A percentile compares a stretch with the other conserved stretches of the same genome.
phyloP scores from a whole-genome alignment of 2,797 vertebrate genomes.

The Sebastes baramenuke region DNA sequence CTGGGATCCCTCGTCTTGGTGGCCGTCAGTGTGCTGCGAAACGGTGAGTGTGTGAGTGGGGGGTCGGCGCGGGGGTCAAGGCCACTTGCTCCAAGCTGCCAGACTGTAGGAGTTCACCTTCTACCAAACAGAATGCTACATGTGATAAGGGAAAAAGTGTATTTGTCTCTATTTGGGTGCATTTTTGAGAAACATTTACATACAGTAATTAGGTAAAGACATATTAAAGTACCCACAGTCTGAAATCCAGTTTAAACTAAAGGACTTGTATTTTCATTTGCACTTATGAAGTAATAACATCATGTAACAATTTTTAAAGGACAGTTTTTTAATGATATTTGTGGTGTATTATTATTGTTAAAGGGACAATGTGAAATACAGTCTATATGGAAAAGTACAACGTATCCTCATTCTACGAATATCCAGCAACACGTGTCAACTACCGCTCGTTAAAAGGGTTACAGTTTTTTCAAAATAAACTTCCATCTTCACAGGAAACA shows the following conservation, averaged over 20 bases:
- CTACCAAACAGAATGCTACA: not conserved
- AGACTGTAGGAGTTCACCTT: not conserved
- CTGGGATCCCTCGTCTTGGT: conserved; percentile 79
- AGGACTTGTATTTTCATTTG: not conserved
- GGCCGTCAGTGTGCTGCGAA: conserved; percentile 71
- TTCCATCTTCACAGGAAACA: too few relatives aligned
- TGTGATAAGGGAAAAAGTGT: not conserved
- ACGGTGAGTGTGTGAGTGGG: conserved; percentile 68
- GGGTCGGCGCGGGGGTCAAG: not conserved
- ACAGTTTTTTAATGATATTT: not conserved
- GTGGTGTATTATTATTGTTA: not conserved
- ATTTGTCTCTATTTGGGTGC: not conserved
- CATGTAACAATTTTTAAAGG: not conserved
- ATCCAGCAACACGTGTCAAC: too few relatives aligned
- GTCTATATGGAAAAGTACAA: not conserved
- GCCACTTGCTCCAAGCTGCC: not conserved
- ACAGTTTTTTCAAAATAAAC: too few relatives aligned
- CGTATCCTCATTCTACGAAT: too few relatives aligned
- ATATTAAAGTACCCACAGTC: not conserved
- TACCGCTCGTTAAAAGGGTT: too few relatives aligned
- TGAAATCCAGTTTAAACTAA: not conserved
- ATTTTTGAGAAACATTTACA: not conserved
- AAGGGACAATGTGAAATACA: not conserved
- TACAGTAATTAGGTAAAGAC: not conserved
- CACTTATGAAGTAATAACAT: not conserved